phyloP scores from a whole-genome alignment of 2,797 vertebrate genomes.

The Microctenopoma steveboyesi region DNA sequence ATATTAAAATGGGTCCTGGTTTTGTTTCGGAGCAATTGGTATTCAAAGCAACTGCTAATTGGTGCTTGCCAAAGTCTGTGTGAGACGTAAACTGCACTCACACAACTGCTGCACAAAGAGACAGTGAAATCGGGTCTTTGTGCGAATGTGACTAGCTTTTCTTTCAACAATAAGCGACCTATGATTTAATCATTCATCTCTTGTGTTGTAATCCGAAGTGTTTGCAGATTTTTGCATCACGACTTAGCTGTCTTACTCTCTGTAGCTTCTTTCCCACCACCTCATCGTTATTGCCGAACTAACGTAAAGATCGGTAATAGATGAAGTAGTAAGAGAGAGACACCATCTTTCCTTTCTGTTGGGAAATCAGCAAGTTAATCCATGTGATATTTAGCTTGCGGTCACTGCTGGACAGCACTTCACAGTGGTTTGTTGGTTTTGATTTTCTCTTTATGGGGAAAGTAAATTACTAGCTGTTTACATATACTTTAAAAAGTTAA shows the following conservation, averaged over 20 bases:
- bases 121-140: slow-evolving; percentile 1
- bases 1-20: too few species aligned
- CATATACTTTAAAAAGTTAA: not conserved
- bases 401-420: too few species aligned
- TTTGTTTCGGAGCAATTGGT: too few species aligned
- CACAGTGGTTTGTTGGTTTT: not conserved
- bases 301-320: not conserved
- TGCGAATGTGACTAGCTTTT: not conserved
- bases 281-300: not conserved
- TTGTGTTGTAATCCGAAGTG: not conserved
- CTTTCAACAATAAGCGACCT: not conserved
- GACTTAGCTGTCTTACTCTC: not conserved
- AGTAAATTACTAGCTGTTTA: not conserved
- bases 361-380: too few species aligned
- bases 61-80: slow-evolving; percentile 24
- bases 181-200: not conserved
- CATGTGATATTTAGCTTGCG: too few species aligned
- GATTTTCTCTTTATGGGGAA: not conserved
- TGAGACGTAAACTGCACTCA: slow-evolving; percentile 1
- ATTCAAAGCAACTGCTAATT: slow-evolving; percentile 33
- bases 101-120: not conserved
- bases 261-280: not conserved
- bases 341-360: not conserved
- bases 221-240: not conserved
- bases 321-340: not conserved